Evolutionary conservation across 2,113 vertebrate genomes (phyloP).

Genomic region (Paraplagusia blochii): DNA sequence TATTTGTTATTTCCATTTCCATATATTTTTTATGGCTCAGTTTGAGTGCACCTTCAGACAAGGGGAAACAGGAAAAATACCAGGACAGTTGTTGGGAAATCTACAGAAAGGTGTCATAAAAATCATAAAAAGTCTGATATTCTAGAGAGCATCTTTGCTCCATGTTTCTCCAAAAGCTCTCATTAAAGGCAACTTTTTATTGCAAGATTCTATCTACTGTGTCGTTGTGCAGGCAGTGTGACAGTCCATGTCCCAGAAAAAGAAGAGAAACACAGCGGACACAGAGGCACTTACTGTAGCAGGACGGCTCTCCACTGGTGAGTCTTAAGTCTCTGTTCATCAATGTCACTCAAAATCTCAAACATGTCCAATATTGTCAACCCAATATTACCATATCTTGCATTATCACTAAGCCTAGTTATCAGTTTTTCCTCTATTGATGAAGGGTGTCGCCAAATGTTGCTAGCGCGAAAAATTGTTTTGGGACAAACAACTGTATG

Average conservation of each 20-base stretch:
- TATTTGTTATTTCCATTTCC: not conserved
- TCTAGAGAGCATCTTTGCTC: slow-evolving; percentile 21
- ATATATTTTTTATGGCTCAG: not conserved
- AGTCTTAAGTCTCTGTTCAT: slow-evolving; percentile 27
- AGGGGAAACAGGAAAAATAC: no score
- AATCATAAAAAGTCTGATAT: no score
- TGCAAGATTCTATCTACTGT: slow-evolving; percentile 49
- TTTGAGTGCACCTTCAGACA: no score
- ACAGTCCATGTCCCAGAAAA: slow-evolving; percentile 58
- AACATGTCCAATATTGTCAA: no score
- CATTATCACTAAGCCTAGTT: no score
- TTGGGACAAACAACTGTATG: no score
- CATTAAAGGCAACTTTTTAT: slow-evolving; percentile 24
- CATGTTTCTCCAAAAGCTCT: slow-evolving; percentile 20
- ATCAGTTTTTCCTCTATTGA: no score
- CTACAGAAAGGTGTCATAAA: no score
- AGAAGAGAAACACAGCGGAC: slow-evolving; percentile 51
- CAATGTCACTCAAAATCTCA: not conserved
- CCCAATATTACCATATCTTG: no score
- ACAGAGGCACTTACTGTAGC: slow-evolving; percentile 22
- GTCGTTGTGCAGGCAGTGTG: slow-evolving; percentile 52
- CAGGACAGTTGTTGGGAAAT: no score
- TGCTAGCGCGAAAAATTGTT: no score
- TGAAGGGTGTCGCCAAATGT: no score
- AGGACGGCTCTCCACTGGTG: slow-evolving; percentile 41